phyloP scores from a whole-genome alignment of 2,797 vertebrate genomes.

The Oreochromis mossambicus region DNA sequence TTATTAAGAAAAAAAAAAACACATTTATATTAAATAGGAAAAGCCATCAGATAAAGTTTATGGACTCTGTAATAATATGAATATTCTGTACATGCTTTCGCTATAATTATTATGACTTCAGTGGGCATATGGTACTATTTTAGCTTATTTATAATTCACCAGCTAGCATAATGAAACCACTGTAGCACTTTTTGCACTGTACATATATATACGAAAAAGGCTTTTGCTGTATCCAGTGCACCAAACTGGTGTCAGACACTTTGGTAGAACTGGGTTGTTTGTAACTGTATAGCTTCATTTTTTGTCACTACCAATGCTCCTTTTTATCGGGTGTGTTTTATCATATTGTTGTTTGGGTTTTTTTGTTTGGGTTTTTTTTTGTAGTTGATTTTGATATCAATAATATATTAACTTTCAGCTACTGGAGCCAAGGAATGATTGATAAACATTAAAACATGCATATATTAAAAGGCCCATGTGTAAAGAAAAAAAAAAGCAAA shows the following conservation, averaged over 20 bases:
- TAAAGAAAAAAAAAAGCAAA: slow-evolving; percentile 11
- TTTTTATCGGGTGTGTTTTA: slow-evolving; percentile 53
- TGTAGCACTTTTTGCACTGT: slow-evolving; percentile 80
- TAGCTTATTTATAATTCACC: slow-evolving; percentile 75
- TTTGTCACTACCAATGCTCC: slow-evolving; percentile 60
- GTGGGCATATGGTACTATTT: slow-evolving; percentile 44
- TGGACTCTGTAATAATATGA: slow-evolving; percentile 40
- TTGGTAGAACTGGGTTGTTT: slow-evolving; percentile 57
- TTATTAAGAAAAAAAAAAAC: not conserved
- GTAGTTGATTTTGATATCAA: slow-evolving; percentile 35
- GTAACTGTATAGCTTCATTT: slow-evolving; percentile 62
- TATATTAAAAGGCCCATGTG: slow-evolving; percentile 1
- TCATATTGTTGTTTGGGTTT: not conserved
- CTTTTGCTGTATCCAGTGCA: slow-evolving; percentile 42
- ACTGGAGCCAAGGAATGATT: slow-evolving; percentile 22
- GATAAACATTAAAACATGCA: slow-evolving; percentile 6
- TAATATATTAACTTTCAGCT: slow-evolving; percentile 60
- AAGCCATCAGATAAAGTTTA: slow-evolving; percentile 45
- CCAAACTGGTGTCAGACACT: slow-evolving; percentile 54
- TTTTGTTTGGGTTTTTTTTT: slow-evolving; percentile 11
- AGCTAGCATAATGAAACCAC: slow-evolving; percentile 65
- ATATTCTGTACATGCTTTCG: slow-evolving; percentile 47
- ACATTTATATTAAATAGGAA: slow-evolving; percentile 50
- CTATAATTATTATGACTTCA: slow-evolving; percentile 34
- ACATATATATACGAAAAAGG: slow-evolving; percentile 63